phyloP scores from a whole-genome alignment of 1,140 invertebrate species.

The Musca domestica region DNA sequence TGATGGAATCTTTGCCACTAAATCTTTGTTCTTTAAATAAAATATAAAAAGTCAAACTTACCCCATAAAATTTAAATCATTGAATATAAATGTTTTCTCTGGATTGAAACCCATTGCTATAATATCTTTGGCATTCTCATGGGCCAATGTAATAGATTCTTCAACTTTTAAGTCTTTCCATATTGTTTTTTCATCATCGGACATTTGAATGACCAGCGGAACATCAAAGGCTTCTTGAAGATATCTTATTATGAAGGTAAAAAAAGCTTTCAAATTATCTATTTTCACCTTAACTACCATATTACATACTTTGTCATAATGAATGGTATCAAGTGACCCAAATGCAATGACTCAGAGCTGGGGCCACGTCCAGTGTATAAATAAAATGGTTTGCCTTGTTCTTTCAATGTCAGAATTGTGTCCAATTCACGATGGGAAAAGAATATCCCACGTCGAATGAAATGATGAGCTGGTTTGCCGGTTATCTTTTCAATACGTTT shows the following conservation, averaged over 20 bases:
- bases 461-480: constrained; percentile 83
- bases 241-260: constrained; percentile 71
- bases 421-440: constrained; percentile 94
- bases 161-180: constrained; percentile 96
- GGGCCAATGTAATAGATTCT: constrained; percentile 79
- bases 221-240: constrained; percentile 97
- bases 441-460: constrained; percentile 89
- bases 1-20: no score
- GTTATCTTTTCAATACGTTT: constrained; percentile 86
- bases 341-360: constrained; percentile 92
- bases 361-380: constrained; percentile 97
- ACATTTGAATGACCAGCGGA: constrained; percentile 93
- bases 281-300: constrained; percentile 30
- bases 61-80: constrained; percentile 93
- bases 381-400: constrained; percentile 92
- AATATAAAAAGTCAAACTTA: constrained; percentile 51
- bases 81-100: constrained; percentile 97
- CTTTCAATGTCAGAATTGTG: constrained; percentile 80
- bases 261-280: constrained; percentile 21
- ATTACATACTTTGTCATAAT: constrained; percentile 82
- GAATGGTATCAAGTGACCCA: constrained; percentile 97
- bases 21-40: no score
- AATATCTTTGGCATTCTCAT: constrained; percentile 96
- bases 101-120: constrained; percentile 95
- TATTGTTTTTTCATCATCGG: constrained; percentile 97